Base-by-base conservation (phyloP, 1,140 invertebrate species). In the Arion vulgaris region DNA sequence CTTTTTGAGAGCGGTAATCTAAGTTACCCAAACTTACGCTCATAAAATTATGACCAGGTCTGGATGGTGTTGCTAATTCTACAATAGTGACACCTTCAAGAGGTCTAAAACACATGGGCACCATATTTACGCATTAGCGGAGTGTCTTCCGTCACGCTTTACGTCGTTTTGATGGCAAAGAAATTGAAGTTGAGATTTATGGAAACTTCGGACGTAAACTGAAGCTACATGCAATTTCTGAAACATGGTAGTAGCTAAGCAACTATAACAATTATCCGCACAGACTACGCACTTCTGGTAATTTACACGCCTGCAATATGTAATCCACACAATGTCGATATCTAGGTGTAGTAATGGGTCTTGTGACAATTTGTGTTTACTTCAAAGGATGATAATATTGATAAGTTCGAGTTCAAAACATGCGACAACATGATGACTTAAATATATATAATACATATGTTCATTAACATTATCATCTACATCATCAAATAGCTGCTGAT, bases 111-210 rank as follows among this genome's bases (percentile, higher is more conserved):
- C 53, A 78, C 76, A 78, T 68, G 62, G 34, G 39, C 53, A 66
- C 53, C 32, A 78, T 5, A 66, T 28, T 19, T 39, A 15, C 57
- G 19, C 76, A 66, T 62, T 78, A 78, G 53, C 7, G 34, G 23
- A 26, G 51, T 28, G 17, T 53, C 28, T 53, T 57, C 51, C 17
- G 76, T 78, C 57, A 78, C 45, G 57, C 57, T 39, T 53, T 34
- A 41, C 76, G 57, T 66, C 53, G 38, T 53, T 78, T 78, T 41
- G 1, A 53, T 78, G 76, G 66, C 76, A 78, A 66, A 62, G 34
- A 36, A 57, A 76, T 36, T n/a, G 32, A 28, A 53, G 32, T 26
- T 45, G 5, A 57, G 49, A 76, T n/a, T 76, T 51, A 76, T 13
- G 49, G 53, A 45, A 1, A n/a, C 41, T 36, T 51, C 28, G 39